Base-by-base conservation (phyloP, 1,140 invertebrate genomes). In the Pogonus chalceus region DNA sequence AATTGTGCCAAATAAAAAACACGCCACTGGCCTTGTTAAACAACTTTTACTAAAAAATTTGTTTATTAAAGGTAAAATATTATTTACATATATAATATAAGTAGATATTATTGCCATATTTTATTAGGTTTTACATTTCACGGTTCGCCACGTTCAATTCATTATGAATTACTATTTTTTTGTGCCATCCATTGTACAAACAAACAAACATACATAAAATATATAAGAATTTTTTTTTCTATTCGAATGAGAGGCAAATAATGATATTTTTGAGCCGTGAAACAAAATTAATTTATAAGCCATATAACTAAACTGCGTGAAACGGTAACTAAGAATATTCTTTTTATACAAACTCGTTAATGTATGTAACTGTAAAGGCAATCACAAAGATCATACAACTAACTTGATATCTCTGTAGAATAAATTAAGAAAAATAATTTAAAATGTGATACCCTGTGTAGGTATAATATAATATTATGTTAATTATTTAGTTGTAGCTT, bases 401-500 rank as follows among this genome's bases (percentile, higher is more conserved):
- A 43, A 31, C 18, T 43, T 9, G 37, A 49, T 43, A 43, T 43
- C 9, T n/a, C n/a, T 43, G 9, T 43, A 43, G 37, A 52, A 52
- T 52, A 50, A 12, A 35, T 52, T 22, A 56, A 46, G 47, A 31
- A 24, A 14, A 50, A 26, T 24, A 21, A 35, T 39, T 21, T 23
- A 35, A 55, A 50, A 49, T 37, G 20, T 35, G 18, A 50, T 55
- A 43, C 20, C 23, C 10, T 23, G 16, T 48, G 14, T 49, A 49
- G 21, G 35, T 55, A 55, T 54, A 20, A n/a, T 26, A 18, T 24
- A 21, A 18, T 14, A 48, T 31, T 24, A 18, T 48, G 12, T 18
- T 48, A 16, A 54, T 35, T 54, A 54, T 26, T 20, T 49, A 54
- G 31, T 20, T 54, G 20, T 52, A 52, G 20, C 23, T 37, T 23